A percentile compares a stretch with the other conserved stretches of the same genome.
Conservation (phyloP, 2,888 invertebrate species). For the Melieria crassipennis region DNA sequence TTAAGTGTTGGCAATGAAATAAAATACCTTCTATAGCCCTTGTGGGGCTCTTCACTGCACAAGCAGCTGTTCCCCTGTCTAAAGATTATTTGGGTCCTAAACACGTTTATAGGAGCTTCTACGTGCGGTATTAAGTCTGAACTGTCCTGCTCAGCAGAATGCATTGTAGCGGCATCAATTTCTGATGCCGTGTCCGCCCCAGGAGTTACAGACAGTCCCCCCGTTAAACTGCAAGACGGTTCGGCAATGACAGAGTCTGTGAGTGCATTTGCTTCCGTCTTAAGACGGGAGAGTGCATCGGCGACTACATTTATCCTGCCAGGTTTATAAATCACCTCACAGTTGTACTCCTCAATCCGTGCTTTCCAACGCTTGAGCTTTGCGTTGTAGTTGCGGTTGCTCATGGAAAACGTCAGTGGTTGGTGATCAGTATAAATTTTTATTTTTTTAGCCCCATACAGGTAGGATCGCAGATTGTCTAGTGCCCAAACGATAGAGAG, state of each 20-base stretch:
- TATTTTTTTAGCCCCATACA: conserved; percentile 27
- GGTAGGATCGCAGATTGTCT: conserved; percentile 16
- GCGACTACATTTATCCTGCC: conserved; percentile 31
- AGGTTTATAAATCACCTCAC: conserved; percentile 36
- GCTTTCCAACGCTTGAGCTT: conserved; percentile 35
- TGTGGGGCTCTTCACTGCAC: conserved; percentile 1
- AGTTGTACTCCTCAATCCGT: conserved; percentile 36
- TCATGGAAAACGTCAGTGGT: conserved; percentile 26
- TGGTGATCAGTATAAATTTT: conserved; percentile 5
- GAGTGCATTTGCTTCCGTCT: conserved; percentile 6
- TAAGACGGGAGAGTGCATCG: conserved; percentile 34
- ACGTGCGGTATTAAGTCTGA: conserved; percentile 21
- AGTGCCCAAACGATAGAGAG: conserved; percentile 9
- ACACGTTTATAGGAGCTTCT: conserved; percentile 23
- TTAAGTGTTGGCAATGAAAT: not conserved
- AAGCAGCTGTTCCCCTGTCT: not conserved
- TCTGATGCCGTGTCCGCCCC: too few relatives aligned
- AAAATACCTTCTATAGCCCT: not conserved
- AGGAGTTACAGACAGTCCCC: too few relatives aligned
- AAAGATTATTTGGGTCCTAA: conserved; percentile 24
- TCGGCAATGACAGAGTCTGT: not conserved
- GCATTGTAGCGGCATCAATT: conserved; percentile 18
- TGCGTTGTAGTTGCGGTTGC: conserved; percentile 31
- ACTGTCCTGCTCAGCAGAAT: conserved; percentile 32
- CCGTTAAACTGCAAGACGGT: too few relatives aligned